Base-by-base conservation (phyloP, 1,140 invertebrate genomes). In the Heterodera schachtii region DNA sequence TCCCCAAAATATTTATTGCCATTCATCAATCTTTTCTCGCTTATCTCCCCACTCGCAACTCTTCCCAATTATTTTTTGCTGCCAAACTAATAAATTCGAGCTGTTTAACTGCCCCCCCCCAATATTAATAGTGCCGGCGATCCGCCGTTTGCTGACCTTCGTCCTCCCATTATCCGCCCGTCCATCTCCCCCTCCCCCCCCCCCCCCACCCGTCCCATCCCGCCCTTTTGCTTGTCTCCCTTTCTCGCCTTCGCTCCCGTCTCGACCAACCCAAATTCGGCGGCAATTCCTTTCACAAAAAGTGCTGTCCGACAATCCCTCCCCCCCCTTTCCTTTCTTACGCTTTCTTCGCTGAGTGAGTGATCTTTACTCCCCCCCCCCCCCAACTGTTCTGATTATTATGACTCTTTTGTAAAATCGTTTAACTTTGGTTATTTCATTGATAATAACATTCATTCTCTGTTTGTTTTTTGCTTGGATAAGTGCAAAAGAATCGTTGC, bases 41-140 rank as follows among this genome's bases (percentile, higher is more conserved):
- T 81, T 60, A 80, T 79, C 79, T 80, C 75, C 49, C 75, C 49
- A 44, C 79, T 82, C 41, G 80, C 79, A 80, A 80, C 79, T 67
- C 82, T 21, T 80, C 47, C 78, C 77, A 80, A 64, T 79, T 80
- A 64, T 19, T 21, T 19, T 19, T 11, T 5, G 13, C 16, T 13
- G 57, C 13, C 57, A 64, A 64, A 13, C 57, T 2, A 64, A n/a
- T 64, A 64, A 64, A 64, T 64, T 64, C 5, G 57, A 64, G 19
- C 57, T 64, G 57, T 64, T 64, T 64, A 64, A 64, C 19, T 64
- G 57, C 16, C 16, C 2, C 4, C 16, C 5, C 13, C 4, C 19
- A 13, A 64, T 64, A 64, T 64, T 64, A 19, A 64, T 64, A 64
- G 19, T 64, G 57, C 57, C 57, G 57, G 16, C 57, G 57, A 64